Evolutionary conservation across 2,113 vertebrate genomes (phyloP), one percentile per base, ranked within the genome.

Genomic region (Gnathonemus longibarbis): DNA sequence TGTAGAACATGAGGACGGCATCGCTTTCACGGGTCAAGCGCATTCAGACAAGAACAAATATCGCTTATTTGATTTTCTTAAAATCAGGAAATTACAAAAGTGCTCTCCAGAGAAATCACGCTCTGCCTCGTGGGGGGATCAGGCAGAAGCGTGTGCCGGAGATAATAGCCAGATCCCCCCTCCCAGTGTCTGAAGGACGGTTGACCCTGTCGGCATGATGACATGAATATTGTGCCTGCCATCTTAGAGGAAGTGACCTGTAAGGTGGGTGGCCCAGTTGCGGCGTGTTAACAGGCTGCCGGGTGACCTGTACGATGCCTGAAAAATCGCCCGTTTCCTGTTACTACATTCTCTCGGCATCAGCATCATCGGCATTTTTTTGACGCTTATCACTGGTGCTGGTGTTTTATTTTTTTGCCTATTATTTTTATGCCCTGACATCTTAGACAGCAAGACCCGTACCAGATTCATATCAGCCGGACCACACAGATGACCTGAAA

Each of bases 11-110:
- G 83, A 31, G 96, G 94, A 96, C 95, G 95, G 95, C 96, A 96
- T 96, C 95, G 94, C 97, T 96, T 97, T 97, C 97, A 96, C 96
- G 96, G 98, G 97, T 98, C 98, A 98, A 96, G 97, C 96, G 96
- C 97, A 97, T 98, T 98, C 97, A 97, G 96, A 97, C 97, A 97
- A 97, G 97, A 97, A 97, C 97, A 97, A 98, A 97, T 96, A 96
- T 96, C 95, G 96, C 96, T 98, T 97, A 97, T 98, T 99, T 98
- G 96, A 97, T 97, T 97, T 97, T 96, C 96, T 97, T 97, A 97
- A 97, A 97, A 98, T 97, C 96, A 96, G 96, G 97, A 98, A 98
- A 95, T 98, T 98, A 97, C 97, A 97, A 97, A 97, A 97, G 96
- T 96, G 96, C 95, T 97, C 98, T 97, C 97, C 90, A 95, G 98